Conservation (phyloP, 2,888 invertebrate species). For the Adelphocoris suturalis region DNA sequence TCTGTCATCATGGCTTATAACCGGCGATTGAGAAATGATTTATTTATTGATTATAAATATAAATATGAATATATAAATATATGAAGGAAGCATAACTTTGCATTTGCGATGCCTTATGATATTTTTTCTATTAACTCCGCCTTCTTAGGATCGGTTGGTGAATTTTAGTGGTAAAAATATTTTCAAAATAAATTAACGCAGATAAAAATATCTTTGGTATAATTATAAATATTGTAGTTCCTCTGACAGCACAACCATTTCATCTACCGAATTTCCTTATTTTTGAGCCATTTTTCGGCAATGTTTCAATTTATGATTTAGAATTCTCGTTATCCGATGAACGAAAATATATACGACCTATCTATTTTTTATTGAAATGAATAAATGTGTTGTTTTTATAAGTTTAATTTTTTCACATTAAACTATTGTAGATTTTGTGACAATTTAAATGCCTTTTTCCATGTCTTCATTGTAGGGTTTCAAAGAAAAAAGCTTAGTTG, state of each 20-base stretch:
- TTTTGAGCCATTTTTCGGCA: slow-evolving; percentile 6
- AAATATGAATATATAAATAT: slow-evolving; percentile 67
- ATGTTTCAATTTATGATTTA: not conserved
- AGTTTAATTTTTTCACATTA: slow-evolving; percentile 46
- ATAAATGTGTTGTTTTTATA: slow-evolving; percentile 38
- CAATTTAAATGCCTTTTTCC: slow-evolving; percentile 53
- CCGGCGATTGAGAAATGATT: slow-evolving; percentile 61
- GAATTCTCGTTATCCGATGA: not conserved
- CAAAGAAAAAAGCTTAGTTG: slow-evolving; percentile 41
- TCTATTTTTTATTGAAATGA: slow-evolving; percentile 38
- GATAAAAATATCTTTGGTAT: slow-evolving; percentile 52
- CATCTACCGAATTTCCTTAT: slow-evolving; percentile 24
- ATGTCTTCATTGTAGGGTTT: slow-evolving; percentile 39
- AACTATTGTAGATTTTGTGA: slow-evolving; percentile 50
- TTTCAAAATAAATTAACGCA: slow-evolving; percentile 62
- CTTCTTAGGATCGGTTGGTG: slow-evolving; percentile 74
- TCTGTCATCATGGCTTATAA: slow-evolving; percentile 67
- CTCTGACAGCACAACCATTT: slow-evolving; percentile 64
- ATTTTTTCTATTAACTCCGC: slow-evolving; percentile 74
- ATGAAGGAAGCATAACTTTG: slow-evolving; percentile 71
- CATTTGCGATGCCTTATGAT: slow-evolving; percentile 75
- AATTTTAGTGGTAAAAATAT: slow-evolving; percentile 63
- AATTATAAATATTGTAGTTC: slow-evolving; percentile 57
- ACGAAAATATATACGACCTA: slow-evolving; percentile 9
- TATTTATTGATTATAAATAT: slow-evolving; percentile 71